Conservation (phyloP, 2,113 vertebrate species). For the Rhabdomys dilectus region DNA sequence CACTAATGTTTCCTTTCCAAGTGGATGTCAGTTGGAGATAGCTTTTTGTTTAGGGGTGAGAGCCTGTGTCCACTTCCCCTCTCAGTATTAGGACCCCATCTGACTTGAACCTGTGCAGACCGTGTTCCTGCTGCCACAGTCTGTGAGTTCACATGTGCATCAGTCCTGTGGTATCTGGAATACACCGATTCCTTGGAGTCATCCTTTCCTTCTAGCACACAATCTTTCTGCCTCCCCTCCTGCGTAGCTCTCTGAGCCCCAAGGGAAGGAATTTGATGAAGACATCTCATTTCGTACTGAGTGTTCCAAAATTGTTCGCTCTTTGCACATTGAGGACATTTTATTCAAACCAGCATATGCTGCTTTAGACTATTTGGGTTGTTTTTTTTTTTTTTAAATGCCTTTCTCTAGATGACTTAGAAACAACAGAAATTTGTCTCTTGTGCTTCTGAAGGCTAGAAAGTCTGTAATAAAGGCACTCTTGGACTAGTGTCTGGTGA, state of each 20-base stretch:
- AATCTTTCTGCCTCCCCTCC: not conserved
- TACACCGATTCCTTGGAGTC: not conserved
- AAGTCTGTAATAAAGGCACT: not conserved
- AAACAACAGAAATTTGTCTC: not conserved
- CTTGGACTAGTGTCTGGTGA: too few species aligned
- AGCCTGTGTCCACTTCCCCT: not conserved
- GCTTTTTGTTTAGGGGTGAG: not conserved
- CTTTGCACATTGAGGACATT: not conserved
- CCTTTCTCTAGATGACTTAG: not conserved
- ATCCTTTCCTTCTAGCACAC: not conserved
- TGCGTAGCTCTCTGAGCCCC: not conserved
- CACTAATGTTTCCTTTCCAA: not conserved
- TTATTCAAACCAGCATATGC: not conserved
- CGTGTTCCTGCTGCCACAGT: not conserved
- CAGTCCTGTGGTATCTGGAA: not conserved
- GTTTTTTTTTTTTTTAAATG: too few species aligned
- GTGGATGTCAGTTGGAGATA: not conserved
- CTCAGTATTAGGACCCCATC: not conserved
- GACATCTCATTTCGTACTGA: not conserved
- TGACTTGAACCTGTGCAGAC: not conserved
- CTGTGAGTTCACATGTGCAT: not conserved
- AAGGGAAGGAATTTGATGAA: not conserved
- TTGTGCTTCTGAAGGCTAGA: not conserved
- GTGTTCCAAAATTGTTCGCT: not conserved
- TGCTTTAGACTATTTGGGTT: not conserved